Evolutionary conservation across 2,797 vertebrate species (phyloP).

Genomic region (Apogon hyalosoma): DNA sequence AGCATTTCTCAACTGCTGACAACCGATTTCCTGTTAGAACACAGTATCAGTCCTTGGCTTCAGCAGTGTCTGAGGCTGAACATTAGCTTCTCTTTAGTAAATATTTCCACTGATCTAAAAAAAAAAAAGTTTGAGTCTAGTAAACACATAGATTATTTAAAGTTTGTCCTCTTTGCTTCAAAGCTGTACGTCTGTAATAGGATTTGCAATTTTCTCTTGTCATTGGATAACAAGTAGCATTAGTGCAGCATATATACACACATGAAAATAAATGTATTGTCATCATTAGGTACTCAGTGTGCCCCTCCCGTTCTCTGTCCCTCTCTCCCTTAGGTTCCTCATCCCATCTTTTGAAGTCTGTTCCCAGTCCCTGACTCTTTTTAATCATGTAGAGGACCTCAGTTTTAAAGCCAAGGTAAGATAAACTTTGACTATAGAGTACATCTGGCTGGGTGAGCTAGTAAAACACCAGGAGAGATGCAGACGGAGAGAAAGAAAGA

Average conservation of each 20-base stretch:
- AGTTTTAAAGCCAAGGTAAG: conserved; percentile 81
- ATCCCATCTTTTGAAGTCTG: conserved; percentile 73
- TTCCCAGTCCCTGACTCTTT: conserved; percentile 66
- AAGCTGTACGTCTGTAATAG: neutral
- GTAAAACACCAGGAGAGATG: conserved; percentile 64
- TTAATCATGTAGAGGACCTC: conserved; percentile 69
- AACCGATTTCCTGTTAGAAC: too few relatives aligned
- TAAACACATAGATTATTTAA: too few relatives aligned
- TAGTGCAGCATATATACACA: conserved; percentile 11
- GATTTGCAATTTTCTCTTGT: neutral
- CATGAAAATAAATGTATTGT: conserved; percentile 32
- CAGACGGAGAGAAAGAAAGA: conserved; percentile 24
- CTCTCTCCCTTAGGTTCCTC: conserved; percentile 37
- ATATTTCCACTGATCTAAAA: too few relatives aligned
- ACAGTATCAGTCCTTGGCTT: too few relatives aligned
- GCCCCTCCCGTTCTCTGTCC: conserved; percentile 8
- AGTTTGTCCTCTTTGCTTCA: neutral
- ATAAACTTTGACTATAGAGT: conserved; percentile 78
- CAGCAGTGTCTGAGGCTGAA: too few relatives aligned
- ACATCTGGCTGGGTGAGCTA: conserved; percentile 78
- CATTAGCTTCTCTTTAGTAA: too few relatives aligned
- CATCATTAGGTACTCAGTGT: conserved; percentile 26
- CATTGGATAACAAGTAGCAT: neutral
- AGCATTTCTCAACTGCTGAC: too few relatives aligned
- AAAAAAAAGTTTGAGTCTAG: too few relatives aligned